A percentile compares a stretch with the other conserved stretches of the same genome.
These are phyloP conservation scores for Pseudopodoces humilis DNA, from an alignment of 2,113 vertebrate genomes.

Conservation along the genomic window DNA sequence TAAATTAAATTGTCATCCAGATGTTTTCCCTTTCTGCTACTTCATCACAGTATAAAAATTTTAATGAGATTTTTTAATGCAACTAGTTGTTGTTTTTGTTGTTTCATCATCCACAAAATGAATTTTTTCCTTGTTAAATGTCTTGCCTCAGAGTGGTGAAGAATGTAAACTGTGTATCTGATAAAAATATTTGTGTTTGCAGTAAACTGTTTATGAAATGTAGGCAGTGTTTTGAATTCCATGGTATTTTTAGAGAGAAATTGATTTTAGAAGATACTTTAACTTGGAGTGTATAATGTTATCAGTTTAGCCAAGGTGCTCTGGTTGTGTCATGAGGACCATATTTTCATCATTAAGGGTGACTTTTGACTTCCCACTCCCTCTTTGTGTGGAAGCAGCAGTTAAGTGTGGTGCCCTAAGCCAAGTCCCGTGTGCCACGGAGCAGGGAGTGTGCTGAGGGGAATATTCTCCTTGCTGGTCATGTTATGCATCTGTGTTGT, in stretches of 20 bases:
- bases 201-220: constrained; percentile 55
- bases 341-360: not conserved
- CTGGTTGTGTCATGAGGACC: constrained; percentile 14
- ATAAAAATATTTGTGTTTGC: constrained; percentile 46
- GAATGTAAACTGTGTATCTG: constrained; percentile 10
- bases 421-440: not conserved
- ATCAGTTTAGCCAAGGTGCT: constrained; percentile 27
- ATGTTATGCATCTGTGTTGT: not conserved
- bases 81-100: constrained; percentile 33
- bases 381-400: not conserved
- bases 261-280: constrained; percentile 63
- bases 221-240: constrained; percentile 50
- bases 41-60: not conserved
- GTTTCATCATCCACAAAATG: not conserved
- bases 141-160: not conserved
- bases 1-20: constrained; percentile 28
- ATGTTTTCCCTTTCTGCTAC: constrained; percentile 37
- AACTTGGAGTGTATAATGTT: not conserved
- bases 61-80: constrained; percentile 43
- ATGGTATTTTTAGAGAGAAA: constrained; percentile 50
- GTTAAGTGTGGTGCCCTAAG: not conserved
- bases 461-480: not conserved
- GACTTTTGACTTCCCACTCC: not conserved
- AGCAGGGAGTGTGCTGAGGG: not conserved
- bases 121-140: not conserved